Evolutionary conservation across 2,888 invertebrate genomes (phyloP).

Genomic region (Drosophila picticornis): DNA sequence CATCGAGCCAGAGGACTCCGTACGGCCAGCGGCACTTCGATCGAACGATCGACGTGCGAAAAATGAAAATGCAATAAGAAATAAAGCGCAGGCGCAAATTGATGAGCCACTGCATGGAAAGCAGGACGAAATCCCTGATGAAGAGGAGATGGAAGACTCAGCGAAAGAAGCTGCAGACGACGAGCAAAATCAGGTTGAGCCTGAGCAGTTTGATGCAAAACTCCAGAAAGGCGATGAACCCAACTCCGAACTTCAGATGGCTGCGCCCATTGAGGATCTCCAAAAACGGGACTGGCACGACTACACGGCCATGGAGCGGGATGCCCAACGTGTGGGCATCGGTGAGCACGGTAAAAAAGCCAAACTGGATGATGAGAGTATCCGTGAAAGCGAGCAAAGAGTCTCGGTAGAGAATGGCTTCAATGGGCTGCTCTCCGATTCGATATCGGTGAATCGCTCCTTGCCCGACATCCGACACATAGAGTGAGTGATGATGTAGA

Average conservation of each 20-base stretch:
- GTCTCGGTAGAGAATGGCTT: conserved; percentile 96
- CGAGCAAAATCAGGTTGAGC: conserved; percentile 10
- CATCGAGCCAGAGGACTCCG: conserved; percentile 39
- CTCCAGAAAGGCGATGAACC: neutral
- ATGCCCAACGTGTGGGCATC: conserved; percentile 88
- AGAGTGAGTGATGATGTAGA: conserved; percentile 83
- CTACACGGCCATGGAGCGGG: conserved; percentile 88
- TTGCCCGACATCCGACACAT: conserved; percentile 91
- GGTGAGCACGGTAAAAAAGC: conserved; percentile 92
- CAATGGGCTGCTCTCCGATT: conserved; percentile 96
- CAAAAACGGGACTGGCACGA: conserved; percentile 93
- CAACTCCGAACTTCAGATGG: conserved; percentile 36
- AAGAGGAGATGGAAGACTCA: conserved; percentile 3
- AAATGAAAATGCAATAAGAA: conserved; percentile 9
- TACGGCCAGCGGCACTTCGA: neutral
- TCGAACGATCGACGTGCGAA: conserved; percentile 11
- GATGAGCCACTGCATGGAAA: conserved; percentile 31
- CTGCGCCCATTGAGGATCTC: conserved; percentile 36
- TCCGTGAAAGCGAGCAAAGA: conserved; percentile 87
- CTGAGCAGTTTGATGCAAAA: conserved; percentile 4
- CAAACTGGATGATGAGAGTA: conserved; percentile 87
- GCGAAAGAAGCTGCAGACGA: conserved; percentile 26
- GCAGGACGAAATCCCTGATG: conserved; percentile 2
- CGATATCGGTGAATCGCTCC: conserved; percentile 94
- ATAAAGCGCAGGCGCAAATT: conserved; percentile 25